Base-by-base conservation (phyloP, 2,113 vertebrate genomes). In the Procavia capensis region DNA sequence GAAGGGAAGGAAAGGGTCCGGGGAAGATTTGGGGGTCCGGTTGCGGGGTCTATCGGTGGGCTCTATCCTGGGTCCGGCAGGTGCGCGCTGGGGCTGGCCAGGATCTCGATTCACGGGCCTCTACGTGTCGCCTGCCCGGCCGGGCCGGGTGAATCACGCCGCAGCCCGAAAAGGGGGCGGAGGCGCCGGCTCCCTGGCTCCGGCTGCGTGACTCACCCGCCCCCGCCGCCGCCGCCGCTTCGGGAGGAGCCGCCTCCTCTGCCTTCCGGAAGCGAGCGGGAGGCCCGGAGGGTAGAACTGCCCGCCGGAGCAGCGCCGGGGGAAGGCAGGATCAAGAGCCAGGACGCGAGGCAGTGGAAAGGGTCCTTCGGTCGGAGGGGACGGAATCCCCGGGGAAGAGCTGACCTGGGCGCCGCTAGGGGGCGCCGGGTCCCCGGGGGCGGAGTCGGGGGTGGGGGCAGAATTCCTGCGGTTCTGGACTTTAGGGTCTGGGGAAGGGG, bases 151-250 rank as follows among this genome's bases (percentile, higher is more conserved):
- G 97, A 98, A 97, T 98, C 97, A 98, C 94, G 79, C 94, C 85
- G 95, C 95, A 92, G 96, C 94, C 88, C 75, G 61, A 88, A 96
- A 94, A 88, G 96, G 97, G 96, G 96, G 97, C 96, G 93, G 97
- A 96, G 95, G 97, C 92, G 95, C 97, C 96, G 91, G 96, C 96
- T 95, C 95, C 47, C 57, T 97, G 96, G 96, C 96, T 97, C 97
- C 97, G 93, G 95, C 95, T 93, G 97, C 96, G 95, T 97, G 98
- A 98, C 97, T 98, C 97, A 97, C 97, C 93, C 95, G 94, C 96
- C 97, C 95, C 97, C 97, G 96, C 96, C 93, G 95, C 95, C 78
- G 84, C 90, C 96, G 93, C 95, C 93, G 78, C 95, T 97, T 87
- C 94, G 41, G 94, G 83, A 97, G 97, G 96, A 93, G 92, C 81